Percentiles rank a stretch among this genome's conserved stretches.
phyloP scores from a whole-genome alignment of 1,140 invertebrate genomes.

The Hyles euphorbiae region DNA sequence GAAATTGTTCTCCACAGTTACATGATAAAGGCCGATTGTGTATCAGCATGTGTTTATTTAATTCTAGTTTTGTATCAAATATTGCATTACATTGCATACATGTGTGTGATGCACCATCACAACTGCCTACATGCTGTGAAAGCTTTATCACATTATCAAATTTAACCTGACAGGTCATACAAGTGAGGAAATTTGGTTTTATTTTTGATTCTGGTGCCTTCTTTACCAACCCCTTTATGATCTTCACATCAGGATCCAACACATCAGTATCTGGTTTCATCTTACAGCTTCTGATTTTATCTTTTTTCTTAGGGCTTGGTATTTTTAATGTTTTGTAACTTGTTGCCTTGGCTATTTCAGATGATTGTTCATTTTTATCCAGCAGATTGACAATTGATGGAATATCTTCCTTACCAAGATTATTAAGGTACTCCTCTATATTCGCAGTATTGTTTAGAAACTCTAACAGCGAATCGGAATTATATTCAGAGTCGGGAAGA shows the following conservation, averaged over 20 bases:
- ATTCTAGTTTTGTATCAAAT: conserved; percentile 57
- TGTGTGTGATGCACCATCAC: conserved; percentile 48
- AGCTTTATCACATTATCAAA: conserved; percentile 46
- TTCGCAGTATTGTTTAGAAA: conserved; percentile 67
- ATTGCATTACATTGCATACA: conserved; percentile 49
- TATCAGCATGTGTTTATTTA: conserved; percentile 41
- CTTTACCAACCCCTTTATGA: conserved; percentile 50
- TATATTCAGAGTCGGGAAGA: conserved; percentile 64
- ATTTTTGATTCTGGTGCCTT: conserved; percentile 44
- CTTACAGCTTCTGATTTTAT: conserved; percentile 26
- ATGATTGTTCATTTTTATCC: conserved; percentile 43
- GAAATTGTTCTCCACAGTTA: conserved; percentile 49
- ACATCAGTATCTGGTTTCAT: conserved; percentile 57
- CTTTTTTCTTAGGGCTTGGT: conserved; percentile 53
- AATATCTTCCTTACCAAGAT: conserved; percentile 66
- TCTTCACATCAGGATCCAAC: conserved; percentile 50
- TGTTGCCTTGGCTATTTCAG: conserved; percentile 22
- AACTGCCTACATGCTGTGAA: conserved; percentile 51
- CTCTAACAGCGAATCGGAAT: conserved; percentile 64
- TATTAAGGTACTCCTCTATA: conserved; percentile 66
- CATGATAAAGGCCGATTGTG: conserved; percentile 42
- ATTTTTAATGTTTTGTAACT: conserved; percentile 36
- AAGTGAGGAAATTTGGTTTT: conserved; percentile 17
- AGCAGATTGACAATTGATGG: conserved; percentile 62
- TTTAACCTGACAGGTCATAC: conserved; percentile 49